Base-by-base conservation (phyloP, 1,140 invertebrate genomes). In the Pachypeltis micranthus region DNA sequence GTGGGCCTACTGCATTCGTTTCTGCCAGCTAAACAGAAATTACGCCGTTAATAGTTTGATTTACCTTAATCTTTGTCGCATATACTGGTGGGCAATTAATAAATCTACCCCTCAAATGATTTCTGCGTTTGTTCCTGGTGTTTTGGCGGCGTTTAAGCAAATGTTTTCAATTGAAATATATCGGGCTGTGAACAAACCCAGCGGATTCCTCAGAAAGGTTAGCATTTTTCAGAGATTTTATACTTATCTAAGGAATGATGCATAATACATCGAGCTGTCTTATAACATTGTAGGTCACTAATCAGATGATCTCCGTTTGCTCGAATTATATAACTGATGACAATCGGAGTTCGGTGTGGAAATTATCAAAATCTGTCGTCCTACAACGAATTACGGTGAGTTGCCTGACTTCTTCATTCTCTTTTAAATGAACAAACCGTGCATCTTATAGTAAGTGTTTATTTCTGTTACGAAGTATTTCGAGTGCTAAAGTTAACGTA, bases 21-120 rank as follows among this genome's bases (percentile, higher is more conserved):
- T 83, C 67, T 81, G 91, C 1, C 88, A 82, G 16, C 81, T 85
- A 62, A 81, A 83, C 63, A 80, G 85, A 66, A 90, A 92, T 71
- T 87, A 93, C 75, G 85, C 90, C 0, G 84, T 83, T 69, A 90
- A 94, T 74, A 95, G 93, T 74, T 85, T 93, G 0, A 88, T 87
- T 69, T 94, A 91, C 75, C 80, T 96, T 59, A 89, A 90, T 69
- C 85, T 87, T 44, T 76, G 95, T 65, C 88, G 93, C 71, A 87
- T 87, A 73, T 93, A 88, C 73, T 91, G 86, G 70, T 82, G 88
- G 69, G 88, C 90, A 0, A 77, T 96, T 19, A 91, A 93, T 70
- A 82, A 86, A 70, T 83, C 85, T 65, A 80, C 84, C 69, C 85
- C 87, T 29, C 77, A 81, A 4, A 79, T 82, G 67, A 86, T 90